Evolutionary conservation across 2,797 vertebrate genomes (phyloP).

Genomic region (Phoebastria nigripes): DNA sequence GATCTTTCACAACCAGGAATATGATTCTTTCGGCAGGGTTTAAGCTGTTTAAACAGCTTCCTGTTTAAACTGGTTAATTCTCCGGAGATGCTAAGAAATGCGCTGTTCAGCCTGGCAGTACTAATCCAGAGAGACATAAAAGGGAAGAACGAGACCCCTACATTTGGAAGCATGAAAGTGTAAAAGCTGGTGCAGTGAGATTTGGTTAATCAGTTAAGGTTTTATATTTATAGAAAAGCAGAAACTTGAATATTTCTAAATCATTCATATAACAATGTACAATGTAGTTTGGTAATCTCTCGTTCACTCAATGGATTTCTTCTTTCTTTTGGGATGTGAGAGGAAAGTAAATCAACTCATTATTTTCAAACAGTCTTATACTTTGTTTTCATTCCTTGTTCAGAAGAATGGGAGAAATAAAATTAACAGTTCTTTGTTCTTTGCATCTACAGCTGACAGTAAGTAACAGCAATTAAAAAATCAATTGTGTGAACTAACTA

Average conservation of each 20-base stretch:
- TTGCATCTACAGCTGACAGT: not conserved
- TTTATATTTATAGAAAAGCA: not conserved
- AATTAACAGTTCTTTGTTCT: not conserved
- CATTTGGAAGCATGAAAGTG: not conserved
- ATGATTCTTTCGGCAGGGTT: not conserved
- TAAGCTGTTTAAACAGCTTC: not conserved
- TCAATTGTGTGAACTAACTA: not conserved
- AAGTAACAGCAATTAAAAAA: not conserved
- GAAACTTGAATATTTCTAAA: not conserved
- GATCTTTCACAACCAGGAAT: not conserved
- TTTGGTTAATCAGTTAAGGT: not conserved
- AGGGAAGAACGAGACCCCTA: not conserved
- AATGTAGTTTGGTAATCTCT: not conserved
- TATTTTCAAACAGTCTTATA: not conserved
- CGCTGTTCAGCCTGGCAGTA: not conserved
- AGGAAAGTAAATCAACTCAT: not conserved
- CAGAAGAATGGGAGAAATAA: not conserved
- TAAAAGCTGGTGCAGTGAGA: not conserved
- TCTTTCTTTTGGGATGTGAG: not conserved
- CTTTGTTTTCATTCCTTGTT: not conserved
- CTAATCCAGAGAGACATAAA: slow-evolving; percentile 3
- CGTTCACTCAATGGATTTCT: not conserved
- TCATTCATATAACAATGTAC: not conserved
- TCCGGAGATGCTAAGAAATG: not conserved
- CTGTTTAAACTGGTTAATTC: not conserved